Conservation (phyloP, 1,140 invertebrate genomes). For the Drosophila pachea region DNA sequence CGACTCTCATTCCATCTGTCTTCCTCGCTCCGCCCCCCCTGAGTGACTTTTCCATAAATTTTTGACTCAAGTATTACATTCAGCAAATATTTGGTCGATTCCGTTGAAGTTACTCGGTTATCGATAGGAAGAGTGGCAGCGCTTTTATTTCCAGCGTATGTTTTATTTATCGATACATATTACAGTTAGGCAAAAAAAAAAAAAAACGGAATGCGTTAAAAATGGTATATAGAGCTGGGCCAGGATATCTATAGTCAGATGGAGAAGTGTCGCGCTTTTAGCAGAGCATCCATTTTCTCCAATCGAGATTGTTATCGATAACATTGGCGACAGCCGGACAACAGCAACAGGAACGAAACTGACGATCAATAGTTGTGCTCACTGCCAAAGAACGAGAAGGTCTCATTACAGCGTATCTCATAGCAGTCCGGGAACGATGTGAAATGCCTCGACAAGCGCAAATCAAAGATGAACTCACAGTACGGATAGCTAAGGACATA, state of each 20-base stretch:
- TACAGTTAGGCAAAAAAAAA: conserved; percentile 35
- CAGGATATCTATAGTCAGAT: not conserved
- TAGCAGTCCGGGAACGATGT: conserved; percentile 74
- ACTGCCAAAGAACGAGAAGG: conserved; percentile 69
- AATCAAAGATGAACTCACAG: conserved; percentile 77
- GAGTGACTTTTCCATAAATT: conserved; percentile 17
- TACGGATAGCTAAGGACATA: conserved; percentile 57
- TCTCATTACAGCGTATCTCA: conserved; percentile 76
- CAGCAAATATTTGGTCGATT: conserved; percentile 19
- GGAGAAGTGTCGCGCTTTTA: too few relatives aligned
- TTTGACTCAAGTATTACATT: conserved; percentile 8
- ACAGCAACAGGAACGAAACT: not conserved
- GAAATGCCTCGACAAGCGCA: conserved; percentile 73
- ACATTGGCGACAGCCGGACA: not conserved
- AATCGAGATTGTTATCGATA: conserved; percentile 21
- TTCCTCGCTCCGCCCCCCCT: not conserved
- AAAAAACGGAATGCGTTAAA: not conserved
- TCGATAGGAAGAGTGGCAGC: too few relatives aligned
- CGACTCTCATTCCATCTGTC: not conserved
- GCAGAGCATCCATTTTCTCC: not conserved
- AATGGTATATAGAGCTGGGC: not conserved
- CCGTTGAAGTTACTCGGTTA: too few relatives aligned
- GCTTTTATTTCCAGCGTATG: conserved; percentile 7
- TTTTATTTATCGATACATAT: conserved; percentile 56
- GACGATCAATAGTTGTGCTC: conserved; percentile 49